Evolutionary conservation across 1,140 invertebrate species (phyloP).

Genomic region (Dendroctonus valens): DNA sequence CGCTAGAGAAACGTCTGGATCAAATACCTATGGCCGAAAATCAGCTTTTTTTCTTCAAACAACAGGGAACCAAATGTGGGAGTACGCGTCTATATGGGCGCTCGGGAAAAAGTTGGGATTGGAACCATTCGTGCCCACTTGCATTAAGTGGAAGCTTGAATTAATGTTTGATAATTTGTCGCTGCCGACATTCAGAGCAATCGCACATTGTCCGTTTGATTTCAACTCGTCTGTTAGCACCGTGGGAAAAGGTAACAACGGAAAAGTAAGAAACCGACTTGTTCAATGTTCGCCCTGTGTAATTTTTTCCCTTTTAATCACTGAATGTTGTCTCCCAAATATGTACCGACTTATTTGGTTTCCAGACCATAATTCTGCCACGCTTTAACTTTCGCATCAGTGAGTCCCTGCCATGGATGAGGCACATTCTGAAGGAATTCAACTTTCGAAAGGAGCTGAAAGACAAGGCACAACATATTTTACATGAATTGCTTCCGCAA

Average conservation of each 20-base stretch:
- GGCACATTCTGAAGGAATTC: slow-evolving; percentile 52
- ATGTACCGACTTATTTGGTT: neutral
- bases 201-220: slow-evolving; percentile 56
- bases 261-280: slow-evolving; percentile 56
- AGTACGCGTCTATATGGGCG: slow-evolving; percentile 63
- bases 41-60: neutral
- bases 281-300: slow-evolving; percentile 52
- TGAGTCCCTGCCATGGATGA: slow-evolving; percentile 54
- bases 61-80: slow-evolving; percentile 64
- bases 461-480: slow-evolving; percentile 51
- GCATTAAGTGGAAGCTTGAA: slow-evolving; percentile 56
- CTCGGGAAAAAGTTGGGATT: slow-evolving; percentile 56
- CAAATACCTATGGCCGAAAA: too few species aligned
- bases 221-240: slow-evolving; percentile 51
- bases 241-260: too few species aligned
- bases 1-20: too few species aligned
- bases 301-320: neutral
- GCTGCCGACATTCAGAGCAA: slow-evolving; percentile 58
- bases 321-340: neutral
- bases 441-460: slow-evolving; percentile 54
- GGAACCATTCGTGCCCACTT: slow-evolving; percentile 58
- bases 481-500: slow-evolving; percentile 48
- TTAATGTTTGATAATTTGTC: slow-evolving; percentile 56
- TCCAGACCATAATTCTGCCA: slow-evolving; percentile 56
- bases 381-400: slow-evolving; percentile 53